Percentiles rank a stretch among this genome's conserved stretches.
Evolutionary conservation across 2,113 vertebrate genomes (phyloP).

Genomic region (Hippolais icterina): DNA sequence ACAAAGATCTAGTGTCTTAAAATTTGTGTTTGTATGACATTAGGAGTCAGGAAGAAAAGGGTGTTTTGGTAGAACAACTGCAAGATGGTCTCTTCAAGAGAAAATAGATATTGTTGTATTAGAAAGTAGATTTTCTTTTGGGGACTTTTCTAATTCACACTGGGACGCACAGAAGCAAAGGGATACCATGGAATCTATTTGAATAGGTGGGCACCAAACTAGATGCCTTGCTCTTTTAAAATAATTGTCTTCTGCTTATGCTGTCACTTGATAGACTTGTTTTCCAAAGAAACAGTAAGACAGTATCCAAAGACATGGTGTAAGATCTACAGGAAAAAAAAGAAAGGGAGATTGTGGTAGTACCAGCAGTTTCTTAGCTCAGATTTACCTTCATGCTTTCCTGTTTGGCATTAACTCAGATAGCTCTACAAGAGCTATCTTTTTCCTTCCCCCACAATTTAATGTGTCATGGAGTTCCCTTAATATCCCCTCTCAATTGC

Average conservation of each 20-base stretch:
- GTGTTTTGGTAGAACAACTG: background rate
- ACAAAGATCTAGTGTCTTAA: background rate
- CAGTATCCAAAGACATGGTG: background rate
- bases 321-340: background rate
- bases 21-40: background rate
- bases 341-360: background rate
- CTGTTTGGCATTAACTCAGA: background rate
- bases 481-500: background rate
- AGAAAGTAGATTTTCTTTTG: background rate
- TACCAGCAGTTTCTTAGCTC: background rate
- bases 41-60: background rate
- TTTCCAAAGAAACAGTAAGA: background rate
- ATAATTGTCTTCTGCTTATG: background rate
- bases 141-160: background rate
- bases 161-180: background rate
- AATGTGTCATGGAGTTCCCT: background rate
- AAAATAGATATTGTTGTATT: background rate
- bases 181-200: rapidly evolving
- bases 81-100: background rate
- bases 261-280: background rate
- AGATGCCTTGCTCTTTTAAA: background rate
- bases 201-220: background rate
- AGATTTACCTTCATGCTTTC: background rate
- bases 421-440: background rate
- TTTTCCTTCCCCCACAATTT: background rate